Evolutionary conservation across 2,888 invertebrate species (phyloP), one percentile per base, ranked within the genome.

Genomic region (Mesopsocus fuscifrons): DNA sequence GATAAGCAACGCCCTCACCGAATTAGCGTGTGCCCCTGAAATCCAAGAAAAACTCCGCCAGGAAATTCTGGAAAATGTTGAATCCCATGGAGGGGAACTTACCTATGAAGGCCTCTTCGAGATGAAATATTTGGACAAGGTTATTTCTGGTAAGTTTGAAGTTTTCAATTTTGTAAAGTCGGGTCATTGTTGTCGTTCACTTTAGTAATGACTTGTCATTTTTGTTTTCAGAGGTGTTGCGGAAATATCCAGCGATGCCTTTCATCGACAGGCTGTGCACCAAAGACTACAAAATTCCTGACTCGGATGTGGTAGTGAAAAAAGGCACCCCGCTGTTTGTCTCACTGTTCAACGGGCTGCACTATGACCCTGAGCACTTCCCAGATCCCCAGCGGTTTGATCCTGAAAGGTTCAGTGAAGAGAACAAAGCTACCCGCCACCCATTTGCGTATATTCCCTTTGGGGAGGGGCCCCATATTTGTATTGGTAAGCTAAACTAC

Each of bases 381-480:
- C 46, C 45, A 11, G 43, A 48, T 11, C 48, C 48, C 4, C 43
- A 48, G 9, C 16, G 21, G 6, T 48, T 31, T 41, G 46, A 48
- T 31, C 48, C 48, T 6, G 46, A 48, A 31, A 31, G 48, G 8
- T 48, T 48, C 30, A 16, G 20, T 2, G 48, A 48, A 9, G 47
- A 47, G 16, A 34, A 38, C 16, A 48, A 46, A 34, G 31, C 34
- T 15, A 41, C 16, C 3, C 31, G 30, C 4, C 34, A 23, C 5
- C 41, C 42, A 2, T 46, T 33, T 41, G 38, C 45, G 1, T 48
- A 48, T 26, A 21, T 48, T 8, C 48, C 48, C 9, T 48, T 48
- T 40, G 48, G 48, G 1, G 48, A 48, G 16, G 48, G 48, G 5
- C 48, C 48, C 17, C 48, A 46, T 22, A 43, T 43, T 13, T 48